These are phyloP conservation scores for Platyscelio sp. DNA, from an alignment of 2,888 invertebrate species.

Conservation along the genomic window DNA sequence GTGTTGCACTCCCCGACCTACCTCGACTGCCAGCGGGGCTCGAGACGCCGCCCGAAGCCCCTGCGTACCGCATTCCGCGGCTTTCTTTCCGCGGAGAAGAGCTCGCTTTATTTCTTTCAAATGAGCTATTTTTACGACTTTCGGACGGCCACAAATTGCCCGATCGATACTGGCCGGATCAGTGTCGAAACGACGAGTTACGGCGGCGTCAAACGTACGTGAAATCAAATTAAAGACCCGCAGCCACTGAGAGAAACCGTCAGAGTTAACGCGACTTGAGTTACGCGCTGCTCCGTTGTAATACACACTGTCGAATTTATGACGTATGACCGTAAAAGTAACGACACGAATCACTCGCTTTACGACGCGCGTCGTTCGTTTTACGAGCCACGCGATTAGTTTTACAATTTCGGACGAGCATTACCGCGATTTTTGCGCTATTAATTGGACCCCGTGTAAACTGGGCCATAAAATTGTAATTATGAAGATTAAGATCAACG, in stretches of 20 bases:
- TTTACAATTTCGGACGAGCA: conserved; percentile 14
- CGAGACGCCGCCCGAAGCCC: too few relatives aligned
- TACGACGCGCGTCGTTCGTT: conserved; percentile 12
- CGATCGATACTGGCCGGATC: too few relatives aligned
- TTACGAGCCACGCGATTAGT: conserved; percentile 21
- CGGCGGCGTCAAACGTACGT: conserved; percentile 30
- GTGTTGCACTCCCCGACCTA: too few relatives aligned
- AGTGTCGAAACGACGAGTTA: conserved; percentile 36
- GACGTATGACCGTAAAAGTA: conserved; percentile 19
- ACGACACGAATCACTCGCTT: conserved; percentile 18
- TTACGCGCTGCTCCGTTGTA: conserved; percentile 7
- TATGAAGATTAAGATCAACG: too few relatives aligned
- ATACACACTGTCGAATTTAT: conserved; percentile 18
- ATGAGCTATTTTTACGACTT: conserved; percentile 49
- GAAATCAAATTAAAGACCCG: conserved; percentile 47
- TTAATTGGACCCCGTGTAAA: too few relatives aligned
- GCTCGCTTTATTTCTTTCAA: too few relatives aligned
- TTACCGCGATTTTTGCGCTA: too few relatives aligned
- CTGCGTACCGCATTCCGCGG: too few relatives aligned
- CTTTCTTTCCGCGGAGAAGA: too few relatives aligned
- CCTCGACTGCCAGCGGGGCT: too few relatives aligned
- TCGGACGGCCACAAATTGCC: conserved; percentile 31
- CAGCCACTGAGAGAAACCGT: conserved; percentile 31
- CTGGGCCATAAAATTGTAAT: neutral
- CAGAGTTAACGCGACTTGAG: neutral